Conservation (phyloP, 2,888 invertebrate genomes). For the Cheilosia variabilis region DNA sequence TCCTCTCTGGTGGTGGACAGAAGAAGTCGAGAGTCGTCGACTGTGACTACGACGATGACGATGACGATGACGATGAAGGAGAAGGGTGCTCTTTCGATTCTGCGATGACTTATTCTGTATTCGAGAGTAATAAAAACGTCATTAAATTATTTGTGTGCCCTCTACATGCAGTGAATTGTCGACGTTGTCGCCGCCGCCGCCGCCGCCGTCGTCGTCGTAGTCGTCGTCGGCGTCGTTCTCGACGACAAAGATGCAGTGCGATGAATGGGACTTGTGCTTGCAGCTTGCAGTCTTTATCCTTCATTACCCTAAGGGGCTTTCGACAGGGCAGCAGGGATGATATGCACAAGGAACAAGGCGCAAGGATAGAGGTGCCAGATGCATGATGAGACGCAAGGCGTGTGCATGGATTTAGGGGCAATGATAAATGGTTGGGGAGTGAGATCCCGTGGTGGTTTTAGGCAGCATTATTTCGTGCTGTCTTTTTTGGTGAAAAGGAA, state of each 20-base stretch:
- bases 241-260: constrained; percentile 68
- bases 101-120: constrained; percentile 74
- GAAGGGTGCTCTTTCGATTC: constrained; percentile 60
- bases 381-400: constrained; percentile 64
- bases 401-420: constrained; percentile 62
- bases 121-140: constrained; percentile 75
- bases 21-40: constrained; percentile 18
- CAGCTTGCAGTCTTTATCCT: constrained; percentile 74
- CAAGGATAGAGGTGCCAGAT: constrained; percentile 63
- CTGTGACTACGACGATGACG: constrained; percentile 9
- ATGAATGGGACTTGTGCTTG: constrained; percentile 65
- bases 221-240: constrained; percentile 25
- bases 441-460: constrained; percentile 49
- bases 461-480: constrained; percentile 52
- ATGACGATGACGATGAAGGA: constrained; percentile 13
- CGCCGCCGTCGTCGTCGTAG: no score
- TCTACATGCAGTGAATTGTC: constrained; percentile 71
- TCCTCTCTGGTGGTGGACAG: constrained; percentile 42
- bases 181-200: constrained; percentile 50
- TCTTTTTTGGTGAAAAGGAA: constrained; percentile 62
- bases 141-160: constrained; percentile 73
- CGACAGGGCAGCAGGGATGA: constrained; percentile 54
- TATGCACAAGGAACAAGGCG: constrained; percentile 46
- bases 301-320: constrained; percentile 64
- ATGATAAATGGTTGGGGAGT: constrained; percentile 67